Evolutionary conservation across 2,888 invertebrate genomes (phyloP).

Genomic region (Bombylius discolor): DNA sequence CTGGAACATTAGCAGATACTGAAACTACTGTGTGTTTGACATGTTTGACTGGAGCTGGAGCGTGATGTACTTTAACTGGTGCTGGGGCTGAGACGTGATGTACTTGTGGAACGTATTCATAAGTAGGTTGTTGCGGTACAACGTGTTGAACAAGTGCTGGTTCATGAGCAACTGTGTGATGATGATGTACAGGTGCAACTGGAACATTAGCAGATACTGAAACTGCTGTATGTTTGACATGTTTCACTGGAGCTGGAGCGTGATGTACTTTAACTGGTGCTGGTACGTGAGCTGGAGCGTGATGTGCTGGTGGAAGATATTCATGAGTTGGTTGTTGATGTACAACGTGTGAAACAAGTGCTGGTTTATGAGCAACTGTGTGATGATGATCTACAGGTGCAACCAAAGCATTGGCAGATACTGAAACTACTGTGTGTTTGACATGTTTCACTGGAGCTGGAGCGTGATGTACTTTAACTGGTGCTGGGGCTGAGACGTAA

Average conservation of each 20-base stretch:
- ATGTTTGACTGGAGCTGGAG: no score
- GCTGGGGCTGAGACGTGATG: not conserved
- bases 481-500: not conserved
- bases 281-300: not conserved
- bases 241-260: not conserved
- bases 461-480: not conserved
- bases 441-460: not conserved
- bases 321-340: no score
- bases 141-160: no score
- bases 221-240: not conserved
- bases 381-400: no score
- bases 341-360: no score
- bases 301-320: not conserved
- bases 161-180: not conserved
- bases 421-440: not conserved
- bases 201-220: not conserved
- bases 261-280: not conserved
- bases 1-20: no score
- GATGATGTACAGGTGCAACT: not conserved
- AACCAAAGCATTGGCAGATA: not conserved
- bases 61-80: not conserved
- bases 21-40: no score
- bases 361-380: no score
- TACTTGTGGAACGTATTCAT: conserved; percentile 1
- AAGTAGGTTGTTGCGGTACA: not conserved